A percentile compares a stretch with the other conserved stretches of the same genome.
These are phyloP conservation scores for Leucoma salicis DNA, from an alignment of 2,888 invertebrate species.

Conservation along the genomic window DNA sequence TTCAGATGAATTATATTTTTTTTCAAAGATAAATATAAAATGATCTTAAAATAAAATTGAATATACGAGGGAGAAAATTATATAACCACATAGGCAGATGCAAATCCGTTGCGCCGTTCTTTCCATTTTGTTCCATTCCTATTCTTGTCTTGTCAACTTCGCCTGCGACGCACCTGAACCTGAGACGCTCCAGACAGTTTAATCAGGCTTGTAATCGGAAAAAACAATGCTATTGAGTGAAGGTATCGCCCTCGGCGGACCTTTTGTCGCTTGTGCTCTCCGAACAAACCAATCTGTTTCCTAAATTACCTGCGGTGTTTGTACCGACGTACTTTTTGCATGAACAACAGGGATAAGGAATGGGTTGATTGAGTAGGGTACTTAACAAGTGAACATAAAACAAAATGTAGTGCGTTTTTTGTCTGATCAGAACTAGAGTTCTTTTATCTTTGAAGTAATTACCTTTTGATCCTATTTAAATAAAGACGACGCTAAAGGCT, in stretches of 20 bases:
- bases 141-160: constrained; percentile 14
- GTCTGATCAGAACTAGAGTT: background rate
- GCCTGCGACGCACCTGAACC: constrained; percentile 7
- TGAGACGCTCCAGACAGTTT: constrained; percentile 52
- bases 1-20: too few species aligned
- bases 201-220: constrained; percentile 74
- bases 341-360: constrained; percentile 21
- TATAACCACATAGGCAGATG: too few species aligned
- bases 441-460: background rate
- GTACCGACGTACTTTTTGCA: constrained; percentile 32
- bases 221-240: constrained; percentile 68
- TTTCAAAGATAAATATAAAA: too few species aligned
- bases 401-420: constrained; percentile 15
- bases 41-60: too few species aligned
- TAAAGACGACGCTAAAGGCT: too few species aligned
- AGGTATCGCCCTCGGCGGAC: constrained; percentile 38
- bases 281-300: constrained; percentile 37
- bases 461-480: background rate
- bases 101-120: too few species aligned
- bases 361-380: constrained; percentile 28
- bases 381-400: constrained; percentile 19
- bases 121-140: constrained; percentile 6
- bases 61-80: too few species aligned
- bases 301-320: constrained; percentile 35
- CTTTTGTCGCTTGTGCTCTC: constrained; percentile 28